Evolutionary conservation across 2,797 vertebrate species (phyloP).

Genomic region (Falco naumanni): DNA sequence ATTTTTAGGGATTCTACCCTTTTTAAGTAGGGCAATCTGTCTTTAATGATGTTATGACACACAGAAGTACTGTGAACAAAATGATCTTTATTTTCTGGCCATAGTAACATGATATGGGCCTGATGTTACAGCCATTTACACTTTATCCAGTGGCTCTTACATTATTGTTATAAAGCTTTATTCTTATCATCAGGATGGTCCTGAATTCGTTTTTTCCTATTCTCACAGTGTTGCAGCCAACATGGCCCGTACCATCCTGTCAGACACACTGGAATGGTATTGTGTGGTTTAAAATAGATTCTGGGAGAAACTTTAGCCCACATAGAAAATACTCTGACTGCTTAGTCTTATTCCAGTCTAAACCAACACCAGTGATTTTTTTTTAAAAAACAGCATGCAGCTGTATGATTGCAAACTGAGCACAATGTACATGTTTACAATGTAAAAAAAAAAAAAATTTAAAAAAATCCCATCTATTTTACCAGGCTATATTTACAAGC

Average conservation of each 20-base stretch:
- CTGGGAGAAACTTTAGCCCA: not conserved
- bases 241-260: not conserved
- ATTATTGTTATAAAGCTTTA: not conserved
- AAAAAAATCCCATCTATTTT: not conserved
- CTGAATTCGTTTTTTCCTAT: slow-evolving; percentile 15
- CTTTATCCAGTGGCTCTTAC: slow-evolving; percentile 20
- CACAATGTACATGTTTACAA: not conserved
- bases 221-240: not conserved
- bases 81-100: not conserved
- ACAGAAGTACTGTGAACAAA: slow-evolving; percentile 8
- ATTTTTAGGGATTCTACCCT: not conserved
- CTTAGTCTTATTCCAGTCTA: not conserved
- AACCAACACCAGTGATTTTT: not conserved
- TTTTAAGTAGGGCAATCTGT: not conserved
- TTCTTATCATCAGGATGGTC: not conserved
- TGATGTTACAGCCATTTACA: slow-evolving; percentile 1
- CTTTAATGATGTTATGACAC: slow-evolving; percentile 6
- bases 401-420: not conserved
- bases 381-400: not conserved
- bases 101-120: not conserved
- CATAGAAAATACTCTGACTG: not conserved
- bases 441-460: not conserved
- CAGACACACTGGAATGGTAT: not conserved
- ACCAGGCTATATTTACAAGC: not conserved
- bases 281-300: not conserved